These are phyloP conservation scores for Halocynthia roretzi DNA, from an alignment of 23 tunicate genomes.

Conservation along the genomic window DNA sequence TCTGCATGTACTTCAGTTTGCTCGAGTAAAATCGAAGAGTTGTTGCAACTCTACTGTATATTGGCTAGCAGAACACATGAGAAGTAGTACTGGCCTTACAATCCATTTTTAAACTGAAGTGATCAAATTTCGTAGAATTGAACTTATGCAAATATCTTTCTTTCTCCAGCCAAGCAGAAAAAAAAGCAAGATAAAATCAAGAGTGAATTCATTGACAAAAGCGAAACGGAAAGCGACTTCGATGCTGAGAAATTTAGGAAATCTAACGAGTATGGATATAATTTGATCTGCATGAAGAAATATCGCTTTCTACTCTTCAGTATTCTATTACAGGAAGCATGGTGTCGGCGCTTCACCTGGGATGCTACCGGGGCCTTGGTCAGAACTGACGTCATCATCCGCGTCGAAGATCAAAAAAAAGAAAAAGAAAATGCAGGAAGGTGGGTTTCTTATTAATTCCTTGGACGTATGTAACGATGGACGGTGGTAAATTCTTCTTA, in stretches of 20 bases:
- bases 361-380: slow-evolving; percentile 14
- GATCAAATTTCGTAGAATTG: too few relatives aligned
- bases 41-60: too few relatives aligned
- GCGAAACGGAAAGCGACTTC: slow-evolving; percentile 1
- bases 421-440: background rate
- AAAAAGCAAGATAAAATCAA: background rate
- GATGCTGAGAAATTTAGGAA: background rate
- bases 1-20: background rate
- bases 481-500: too few relatives aligned
- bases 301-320: background rate
- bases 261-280: background rate
- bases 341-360: slow-evolving; percentile 6
- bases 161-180: background rate
- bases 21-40: background rate
- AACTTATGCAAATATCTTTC: background rate
- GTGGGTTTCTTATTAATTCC: too few relatives aligned
- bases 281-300: background rate
- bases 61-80: too few relatives aligned
- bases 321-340: background rate
- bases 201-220: background rate
- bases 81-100: too few relatives aligned
- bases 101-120: too few relatives aligned
- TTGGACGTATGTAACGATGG: too few relatives aligned
- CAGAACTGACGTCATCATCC: background rate
- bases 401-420: slow-evolving; percentile 2